phyloP scores from a whole-genome alignment of 2,797 vertebrate species.

The Lutra lutra region DNA sequence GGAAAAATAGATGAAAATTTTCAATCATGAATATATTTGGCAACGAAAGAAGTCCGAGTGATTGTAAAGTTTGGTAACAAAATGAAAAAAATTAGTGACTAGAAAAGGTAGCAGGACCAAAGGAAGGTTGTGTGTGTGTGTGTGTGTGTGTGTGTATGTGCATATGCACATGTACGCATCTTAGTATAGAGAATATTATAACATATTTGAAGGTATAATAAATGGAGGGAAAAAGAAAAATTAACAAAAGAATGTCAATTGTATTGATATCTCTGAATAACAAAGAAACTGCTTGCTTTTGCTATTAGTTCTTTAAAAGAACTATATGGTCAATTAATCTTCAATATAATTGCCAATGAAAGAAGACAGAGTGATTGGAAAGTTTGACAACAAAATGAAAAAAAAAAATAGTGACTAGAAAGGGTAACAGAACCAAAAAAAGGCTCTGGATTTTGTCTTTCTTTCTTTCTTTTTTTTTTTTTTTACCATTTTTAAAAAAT shows the following conservation, averaged over 20 bases:
- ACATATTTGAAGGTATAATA: neutral
- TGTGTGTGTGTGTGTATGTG: neutral
- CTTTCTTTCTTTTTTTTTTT: too few species aligned
- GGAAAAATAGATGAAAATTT: neutral
- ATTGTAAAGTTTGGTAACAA: neutral
- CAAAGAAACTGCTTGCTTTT: neutral
- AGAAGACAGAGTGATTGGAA: neutral
- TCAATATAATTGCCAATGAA: neutral
- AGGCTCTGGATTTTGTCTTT: too few species aligned
- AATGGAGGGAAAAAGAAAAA: too few species aligned
- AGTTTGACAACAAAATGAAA: neutral
- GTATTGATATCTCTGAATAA: too few species aligned
- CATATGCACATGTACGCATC: neutral
- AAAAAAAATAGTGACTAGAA: neutral
- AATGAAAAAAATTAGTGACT: neutral
- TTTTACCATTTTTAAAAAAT: too few species aligned
- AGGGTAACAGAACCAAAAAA: neutral
- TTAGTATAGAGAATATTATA: neutral
- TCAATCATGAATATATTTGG: neutral
- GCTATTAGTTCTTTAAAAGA: neutral
- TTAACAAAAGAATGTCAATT: too few species aligned
- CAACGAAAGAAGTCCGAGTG: neutral
- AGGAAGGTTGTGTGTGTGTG: neutral
- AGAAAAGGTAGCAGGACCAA: neutral
- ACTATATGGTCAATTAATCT: neutral